Base-by-base conservation (phyloP, 53 echinoderm and acorn worm genomes). In the Apostichopus leukothele region DNA sequence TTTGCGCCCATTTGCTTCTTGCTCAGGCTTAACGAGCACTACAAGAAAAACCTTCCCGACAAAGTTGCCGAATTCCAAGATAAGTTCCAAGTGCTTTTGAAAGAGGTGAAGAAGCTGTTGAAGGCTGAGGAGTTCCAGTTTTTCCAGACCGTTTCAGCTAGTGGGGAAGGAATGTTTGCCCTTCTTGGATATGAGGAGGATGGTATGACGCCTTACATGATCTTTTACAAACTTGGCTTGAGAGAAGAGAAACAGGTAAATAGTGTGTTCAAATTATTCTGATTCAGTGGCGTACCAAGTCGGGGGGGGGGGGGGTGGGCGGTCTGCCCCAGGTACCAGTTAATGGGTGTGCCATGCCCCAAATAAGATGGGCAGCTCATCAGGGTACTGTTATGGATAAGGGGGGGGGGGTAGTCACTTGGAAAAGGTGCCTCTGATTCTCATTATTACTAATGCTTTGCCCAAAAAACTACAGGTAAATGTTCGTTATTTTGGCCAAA, bases 221-320 rank as follows among this genome's bases (percentile, higher is more conserved):
- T 81, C 59, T 81, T 81, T 25, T 81, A 55, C 59, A 81, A 81
- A 59, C 50, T 55, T 81, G 81, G 81, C 9, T 55, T 81, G n/a
- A 4, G 0, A 8, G 81, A 81, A 54, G 23, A 21, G 55, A 81
- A 81, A 81, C 55, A 55, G 53, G 81, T 81, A 54, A 81, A 55
- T 54, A 51, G 39, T 39, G 39, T 39, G 39, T 39, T 39, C 39
- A 39, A 39, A 39, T 39, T 39, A 39, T 39, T 39, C 39, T 39
- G 39, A 39, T 39, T 39, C 39, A 39, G 39, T 39, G 39, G 1
- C 39, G 39, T 39, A 39, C 39, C 39, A 39, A 39, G 39, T 39
- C 2, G 39, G 39, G 39, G 39, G 27, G 25, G 25, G 25, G 25
- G 25, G 39, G 3, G 39, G 25, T 25, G 39, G 39, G 39, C 39